Evolutionary conservation across 2,888 invertebrate species (phyloP).

Genomic region (Diarsia rubi): DNA sequence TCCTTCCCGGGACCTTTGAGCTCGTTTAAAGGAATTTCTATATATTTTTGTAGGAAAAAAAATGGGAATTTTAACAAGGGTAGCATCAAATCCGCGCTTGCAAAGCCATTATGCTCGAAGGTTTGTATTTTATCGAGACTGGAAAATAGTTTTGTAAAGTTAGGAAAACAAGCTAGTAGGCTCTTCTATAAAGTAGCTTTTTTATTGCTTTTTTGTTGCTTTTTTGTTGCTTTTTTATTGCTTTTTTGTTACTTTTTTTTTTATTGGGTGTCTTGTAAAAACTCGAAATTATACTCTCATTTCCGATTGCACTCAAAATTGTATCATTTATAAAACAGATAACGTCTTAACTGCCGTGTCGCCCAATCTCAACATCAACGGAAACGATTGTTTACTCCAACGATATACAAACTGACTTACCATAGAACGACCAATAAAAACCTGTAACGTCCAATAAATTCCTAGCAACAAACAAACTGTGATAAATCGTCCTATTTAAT

Average conservation of each 20-base stretch:
- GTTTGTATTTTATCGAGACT: slow-evolving; percentile 47
- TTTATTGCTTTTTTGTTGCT: too few relatives aligned
- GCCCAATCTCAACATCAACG: slow-evolving; percentile 49
- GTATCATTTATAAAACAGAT: slow-evolving; percentile 38
- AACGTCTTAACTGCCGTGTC: slow-evolving; percentile 43
- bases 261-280: slow-evolving; percentile 7
- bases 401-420: slow-evolving; percentile 45
- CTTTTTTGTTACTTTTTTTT: too few relatives aligned
- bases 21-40: slow-evolving; percentile 74
- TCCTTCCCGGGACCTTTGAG: slow-evolving; percentile 82
- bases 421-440: slow-evolving; percentile 55
- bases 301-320: slow-evolving; percentile 50
- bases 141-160: slow-evolving; percentile 34
- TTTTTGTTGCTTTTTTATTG: not conserved
- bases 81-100: slow-evolving; percentile 54
- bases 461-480: slow-evolving; percentile 44
- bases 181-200: not conserved
- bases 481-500: slow-evolving; percentile 62
- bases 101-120: slow-evolving; percentile 39
- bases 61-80: slow-evolving; percentile 65
- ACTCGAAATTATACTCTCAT: slow-evolving; percentile 28
- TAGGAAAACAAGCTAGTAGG: not conserved
- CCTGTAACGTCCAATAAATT: slow-evolving; percentile 57
- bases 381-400: slow-evolving; percentile 61
- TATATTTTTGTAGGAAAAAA: slow-evolving; percentile 67